These are phyloP conservation scores for Nerophis lumbriciformis DNA, from an alignment of 2,113 vertebrate species.

Conservation along the genomic window DNA sequence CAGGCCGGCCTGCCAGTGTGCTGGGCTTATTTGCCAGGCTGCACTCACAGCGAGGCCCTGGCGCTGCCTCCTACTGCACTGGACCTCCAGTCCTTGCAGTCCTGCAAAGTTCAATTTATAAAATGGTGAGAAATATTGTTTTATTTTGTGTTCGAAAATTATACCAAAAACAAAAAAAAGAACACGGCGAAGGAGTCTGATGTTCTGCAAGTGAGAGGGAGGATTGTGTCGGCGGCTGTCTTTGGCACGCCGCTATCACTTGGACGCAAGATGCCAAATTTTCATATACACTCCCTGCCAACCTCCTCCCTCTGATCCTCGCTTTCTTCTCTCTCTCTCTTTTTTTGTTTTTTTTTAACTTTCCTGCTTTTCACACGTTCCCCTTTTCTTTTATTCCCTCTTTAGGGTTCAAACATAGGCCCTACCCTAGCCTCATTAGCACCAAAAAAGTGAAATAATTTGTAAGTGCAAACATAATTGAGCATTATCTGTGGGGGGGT, in stretches of 20 bases:
- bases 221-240: constrained; percentile 65
- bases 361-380: constrained; percentile 48
- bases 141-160: constrained; percentile 23
- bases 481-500: constrained; percentile 38
- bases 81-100: constrained; percentile 21
- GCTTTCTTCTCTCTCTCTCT: constrained; percentile 59
- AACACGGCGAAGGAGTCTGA: constrained; percentile 36
- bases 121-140: constrained; percentile 12
- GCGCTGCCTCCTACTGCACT: constrained; percentile 31
- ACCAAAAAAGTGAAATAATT: constrained; percentile 62
- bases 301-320: constrained; percentile 72
- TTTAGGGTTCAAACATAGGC: constrained; percentile 67
- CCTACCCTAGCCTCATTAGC: constrained; percentile 67
- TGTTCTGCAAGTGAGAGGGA: constrained; percentile 53
- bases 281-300: constrained; percentile 68
- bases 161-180: no score
- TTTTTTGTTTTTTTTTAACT: constrained; percentile 25
- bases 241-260: constrained; percentile 68
- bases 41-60: constrained; percentile 59
- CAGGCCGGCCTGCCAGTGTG: constrained; percentile 47
- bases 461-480: constrained; percentile 60
- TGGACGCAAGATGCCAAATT: constrained; percentile 71
- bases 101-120: not conserved
- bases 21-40: constrained; percentile 56
- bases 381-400: constrained; percentile 59